Evolutionary conservation across 2,797 vertebrate genomes (phyloP).

Genomic region (Mastacembelus armatus): DNA sequence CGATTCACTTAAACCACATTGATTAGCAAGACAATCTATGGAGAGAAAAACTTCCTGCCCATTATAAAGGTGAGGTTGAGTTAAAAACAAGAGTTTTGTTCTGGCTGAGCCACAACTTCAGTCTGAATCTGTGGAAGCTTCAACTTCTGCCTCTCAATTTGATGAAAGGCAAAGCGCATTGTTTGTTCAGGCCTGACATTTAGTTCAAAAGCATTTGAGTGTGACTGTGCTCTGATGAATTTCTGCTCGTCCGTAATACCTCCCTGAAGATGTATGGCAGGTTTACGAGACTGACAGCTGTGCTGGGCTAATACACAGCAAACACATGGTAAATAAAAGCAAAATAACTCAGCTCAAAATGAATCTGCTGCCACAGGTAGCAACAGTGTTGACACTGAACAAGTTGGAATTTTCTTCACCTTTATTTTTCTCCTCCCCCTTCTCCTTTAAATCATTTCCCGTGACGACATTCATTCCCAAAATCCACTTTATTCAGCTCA

Average conservation of each 20-base stretch:
- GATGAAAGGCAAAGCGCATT: slow-evolving; percentile 72
- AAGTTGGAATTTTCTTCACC: slow-evolving; percentile 15
- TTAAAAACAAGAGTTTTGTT: slow-evolving; percentile 61
- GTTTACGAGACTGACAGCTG: slow-evolving; percentile 74
- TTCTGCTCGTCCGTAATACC: slow-evolving; percentile 70
- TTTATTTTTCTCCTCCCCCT: slow-evolving; percentile 32
- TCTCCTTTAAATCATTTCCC: slow-evolving; percentile 28
- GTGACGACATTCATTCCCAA: slow-evolving; percentile 30
- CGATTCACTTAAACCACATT: slow-evolving; percentile 15
- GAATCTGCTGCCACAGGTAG: slow-evolving; percentile 38
- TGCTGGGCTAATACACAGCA: slow-evolving; percentile 27
- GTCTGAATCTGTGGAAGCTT: slow-evolving; percentile 72
- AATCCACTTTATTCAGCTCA: slow-evolving; percentile 11
- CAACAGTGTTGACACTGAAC: slow-evolving; percentile 18
- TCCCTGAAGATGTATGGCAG: slow-evolving; percentile 68
- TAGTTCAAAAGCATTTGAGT: slow-evolving; percentile 74
- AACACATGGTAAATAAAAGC: slow-evolving; percentile 39
- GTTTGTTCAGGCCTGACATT: slow-evolving; percentile 81
- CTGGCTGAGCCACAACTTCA: slow-evolving; percentile 70
- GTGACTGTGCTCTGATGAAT: slow-evolving; percentile 75
- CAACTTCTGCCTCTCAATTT: slow-evolving; percentile 77
- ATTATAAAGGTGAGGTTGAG: slow-evolving; percentile 52
- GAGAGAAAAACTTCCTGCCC: slow-evolving; percentile 28
- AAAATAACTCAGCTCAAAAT: slow-evolving; percentile 48
- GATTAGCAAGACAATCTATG: slow-evolving; percentile 12